A percentile compares a stretch with the other conserved stretches of the same genome.
phyloP scores from a whole-genome alignment of 35 echinoderm and acorn worm species.

The Heliocidaris erythrogramma region DNA sequence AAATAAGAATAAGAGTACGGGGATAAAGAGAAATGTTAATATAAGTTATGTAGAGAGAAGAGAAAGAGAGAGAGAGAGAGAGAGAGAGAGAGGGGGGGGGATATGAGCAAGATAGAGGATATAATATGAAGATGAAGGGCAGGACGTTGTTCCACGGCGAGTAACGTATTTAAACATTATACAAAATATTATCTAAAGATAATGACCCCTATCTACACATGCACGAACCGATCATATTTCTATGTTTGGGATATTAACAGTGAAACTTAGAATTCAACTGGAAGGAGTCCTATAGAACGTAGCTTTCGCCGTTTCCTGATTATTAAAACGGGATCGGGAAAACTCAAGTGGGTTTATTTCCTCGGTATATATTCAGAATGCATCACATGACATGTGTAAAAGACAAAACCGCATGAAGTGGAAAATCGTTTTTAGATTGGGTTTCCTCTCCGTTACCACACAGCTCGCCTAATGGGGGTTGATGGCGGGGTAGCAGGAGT shows the following conservation, averaged over 20 bases:
- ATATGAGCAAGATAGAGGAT: not conserved
- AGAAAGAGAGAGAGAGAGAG: not conserved
- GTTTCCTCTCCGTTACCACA: not conserved
- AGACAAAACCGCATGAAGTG: slow-evolving; percentile 9
- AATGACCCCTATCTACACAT: not conserved
- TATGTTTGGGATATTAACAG: not conserved
- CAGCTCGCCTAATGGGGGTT: not conserved
- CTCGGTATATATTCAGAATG: not conserved
- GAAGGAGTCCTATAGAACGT: not conserved
- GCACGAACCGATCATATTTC: not conserved
- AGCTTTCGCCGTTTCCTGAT: not conserved
- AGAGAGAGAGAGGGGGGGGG: not conserved
- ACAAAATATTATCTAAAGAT: not conserved
- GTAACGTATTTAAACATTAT: not conserved
- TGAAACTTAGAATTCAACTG: not conserved
- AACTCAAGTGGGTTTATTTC: not conserved
- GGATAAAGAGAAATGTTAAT: no score
- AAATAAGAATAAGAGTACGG: no score
- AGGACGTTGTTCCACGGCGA: not conserved
- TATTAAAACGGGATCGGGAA: not conserved
- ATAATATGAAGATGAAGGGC: not conserved
- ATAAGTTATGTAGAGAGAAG: not conserved
- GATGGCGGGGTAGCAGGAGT: not conserved
- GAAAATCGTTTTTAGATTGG: not conserved
- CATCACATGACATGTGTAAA: not conserved